Conservation (phyloP, 2,797 vertebrate species). For the Myoxocephalus aenaeus region DNA sequence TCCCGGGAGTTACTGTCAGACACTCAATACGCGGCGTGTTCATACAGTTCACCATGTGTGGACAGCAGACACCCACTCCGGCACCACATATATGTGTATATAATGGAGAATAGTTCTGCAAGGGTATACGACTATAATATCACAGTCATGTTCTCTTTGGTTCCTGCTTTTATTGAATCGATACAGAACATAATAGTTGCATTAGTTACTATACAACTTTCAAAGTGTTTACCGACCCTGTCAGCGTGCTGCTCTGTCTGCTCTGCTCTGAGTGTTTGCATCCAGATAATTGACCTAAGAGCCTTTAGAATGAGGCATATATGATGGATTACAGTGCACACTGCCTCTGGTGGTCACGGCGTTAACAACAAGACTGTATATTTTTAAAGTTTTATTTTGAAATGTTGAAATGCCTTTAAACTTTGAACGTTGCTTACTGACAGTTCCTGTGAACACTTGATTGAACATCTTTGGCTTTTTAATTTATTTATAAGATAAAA, state of each 20-base stretch:
- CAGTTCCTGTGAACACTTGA: too few relatives aligned
- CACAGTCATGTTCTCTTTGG: too few relatives aligned
- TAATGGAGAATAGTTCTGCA: too few relatives aligned
- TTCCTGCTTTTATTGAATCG: not conserved
- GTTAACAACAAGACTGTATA: not conserved
- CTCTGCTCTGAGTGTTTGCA: not conserved
- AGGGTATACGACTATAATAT: too few relatives aligned
- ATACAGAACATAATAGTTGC: not conserved
- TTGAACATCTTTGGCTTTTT: too few relatives aligned
- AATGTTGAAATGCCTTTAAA: not conserved
- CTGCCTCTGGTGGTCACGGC: not conserved
- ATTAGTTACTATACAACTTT: not conserved
- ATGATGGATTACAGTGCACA: not conserved
- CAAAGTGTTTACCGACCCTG: not conserved
- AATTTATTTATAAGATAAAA: too few relatives aligned
- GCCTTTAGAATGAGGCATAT: not conserved
- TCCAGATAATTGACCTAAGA: not conserved
- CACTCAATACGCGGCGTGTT: too few relatives aligned
- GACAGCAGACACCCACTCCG: too few relatives aligned
- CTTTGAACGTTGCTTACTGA: not conserved
- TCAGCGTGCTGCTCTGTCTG: not conserved
- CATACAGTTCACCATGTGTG: too few relatives aligned
- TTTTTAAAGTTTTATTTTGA: not conserved
- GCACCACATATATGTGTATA: too few relatives aligned
- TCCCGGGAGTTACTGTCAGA: too few relatives aligned